phyloP scores from a whole-genome alignment of 1,140 invertebrate species.

The Portunus trituberculatus region DNA sequence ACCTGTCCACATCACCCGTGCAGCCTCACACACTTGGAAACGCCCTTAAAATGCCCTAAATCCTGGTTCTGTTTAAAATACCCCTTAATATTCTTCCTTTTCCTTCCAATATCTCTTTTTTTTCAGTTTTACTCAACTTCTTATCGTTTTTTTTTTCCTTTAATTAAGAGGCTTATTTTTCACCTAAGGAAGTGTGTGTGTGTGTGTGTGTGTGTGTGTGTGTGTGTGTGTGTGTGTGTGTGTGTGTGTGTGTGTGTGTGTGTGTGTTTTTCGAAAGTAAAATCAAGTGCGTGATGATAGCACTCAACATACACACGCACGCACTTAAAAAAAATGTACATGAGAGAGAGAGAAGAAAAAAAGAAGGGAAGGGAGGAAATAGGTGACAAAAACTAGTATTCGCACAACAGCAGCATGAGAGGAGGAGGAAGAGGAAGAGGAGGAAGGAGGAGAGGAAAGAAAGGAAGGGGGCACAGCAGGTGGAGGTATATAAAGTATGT shows the following conservation, averaged over 20 bases:
- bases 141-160: too few relatives aligned
- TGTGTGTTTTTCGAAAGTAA: background rate
- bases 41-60: too few relatives aligned
- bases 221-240: constrained; percentile 32
- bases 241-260: constrained; percentile 36
- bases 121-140: background rate
- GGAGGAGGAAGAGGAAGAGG: background rate
- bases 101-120: background rate
- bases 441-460: background rate
- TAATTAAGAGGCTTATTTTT: too few relatives aligned
- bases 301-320: too few relatives aligned
- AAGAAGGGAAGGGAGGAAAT: too few relatives aligned
- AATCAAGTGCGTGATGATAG: background rate
- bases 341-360: background rate
- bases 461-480: background rate
- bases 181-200: background rate
- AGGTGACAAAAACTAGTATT: background rate
- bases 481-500: background rate
- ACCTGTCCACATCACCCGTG: too few relatives aligned
- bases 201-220: constrained; percentile 34
- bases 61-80: too few relatives aligned
- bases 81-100: background rate
- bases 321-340: background rate
- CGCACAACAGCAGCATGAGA: background rate
- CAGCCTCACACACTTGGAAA: too few relatives aligned